A percentile compares a stretch with the other conserved stretches of the same genome.
Conservation (phyloP, 2,113 vertebrate genomes). For the Pelmatolapia mariae region DNA sequence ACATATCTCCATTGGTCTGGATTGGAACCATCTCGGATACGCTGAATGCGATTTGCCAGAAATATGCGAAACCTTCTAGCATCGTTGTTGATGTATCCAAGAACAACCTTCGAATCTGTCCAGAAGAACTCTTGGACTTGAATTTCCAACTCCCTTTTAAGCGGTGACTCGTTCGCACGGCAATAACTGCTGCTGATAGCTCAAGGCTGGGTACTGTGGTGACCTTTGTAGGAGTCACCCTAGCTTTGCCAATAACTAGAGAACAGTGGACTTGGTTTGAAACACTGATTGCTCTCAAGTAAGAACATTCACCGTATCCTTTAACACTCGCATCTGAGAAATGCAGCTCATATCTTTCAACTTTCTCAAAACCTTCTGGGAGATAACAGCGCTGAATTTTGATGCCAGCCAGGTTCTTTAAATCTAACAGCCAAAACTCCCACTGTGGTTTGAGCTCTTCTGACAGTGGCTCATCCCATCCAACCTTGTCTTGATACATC, state of each 20-base stretch:
- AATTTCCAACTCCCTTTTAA: neutral
- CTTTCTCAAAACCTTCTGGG: neutral
- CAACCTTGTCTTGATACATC: neutral
- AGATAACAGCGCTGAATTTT: neutral
- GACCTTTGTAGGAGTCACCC: neutral
- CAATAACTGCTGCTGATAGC: neutral
- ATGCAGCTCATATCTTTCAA: neutral
- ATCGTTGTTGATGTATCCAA: neutral
- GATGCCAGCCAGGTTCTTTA: neutral
- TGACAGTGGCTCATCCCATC: neutral
- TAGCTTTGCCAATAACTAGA: neutral
- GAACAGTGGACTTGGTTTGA: neutral
- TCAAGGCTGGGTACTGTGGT: neutral
- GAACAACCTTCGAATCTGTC: rapidly evolving
- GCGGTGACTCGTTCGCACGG: neutral
- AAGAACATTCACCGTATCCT: neutral
- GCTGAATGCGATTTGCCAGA: neutral
- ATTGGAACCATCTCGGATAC: neutral
- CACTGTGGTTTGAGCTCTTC: neutral
- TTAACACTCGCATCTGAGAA: neutral
- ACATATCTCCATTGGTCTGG: neutral
- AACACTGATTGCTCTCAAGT: neutral
- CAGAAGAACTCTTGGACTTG: neutral
- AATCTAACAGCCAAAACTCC: neutral
- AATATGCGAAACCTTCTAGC: neutral